A percentile compares a stretch with the other conserved stretches of the same genome.
Conservation (phyloP, 2,797 vertebrate species). For the Chelmon rostratus region DNA sequence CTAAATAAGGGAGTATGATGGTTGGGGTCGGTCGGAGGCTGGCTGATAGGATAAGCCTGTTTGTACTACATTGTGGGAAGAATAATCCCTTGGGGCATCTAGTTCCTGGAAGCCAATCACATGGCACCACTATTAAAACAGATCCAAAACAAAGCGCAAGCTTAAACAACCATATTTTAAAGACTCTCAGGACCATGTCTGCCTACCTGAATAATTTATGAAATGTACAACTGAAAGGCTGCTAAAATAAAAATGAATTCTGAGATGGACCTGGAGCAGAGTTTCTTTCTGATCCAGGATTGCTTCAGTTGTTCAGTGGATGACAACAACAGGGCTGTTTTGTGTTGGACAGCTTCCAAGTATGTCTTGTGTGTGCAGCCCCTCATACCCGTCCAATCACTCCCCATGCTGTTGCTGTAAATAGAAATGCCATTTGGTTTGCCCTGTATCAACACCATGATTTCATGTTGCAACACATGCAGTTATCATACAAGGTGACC, state of each 20-base stretch:
- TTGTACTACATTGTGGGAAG: conserved; percentile 42
- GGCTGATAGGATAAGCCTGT: conserved; percentile 43
- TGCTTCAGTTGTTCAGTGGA: conserved; percentile 26
- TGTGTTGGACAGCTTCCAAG: conserved; percentile 32
- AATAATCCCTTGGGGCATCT: conserved; percentile 50
- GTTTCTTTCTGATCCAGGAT: conserved; percentile 9
- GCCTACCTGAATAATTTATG: neutral
- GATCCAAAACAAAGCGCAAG: conserved; percentile 57
- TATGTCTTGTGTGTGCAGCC: neutral
- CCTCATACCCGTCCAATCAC: conserved; percentile 16
- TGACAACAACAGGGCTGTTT: conserved; percentile 32
- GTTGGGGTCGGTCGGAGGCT: conserved; percentile 12
- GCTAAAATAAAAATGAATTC: neutral
- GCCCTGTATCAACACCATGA: conserved; percentile 1
- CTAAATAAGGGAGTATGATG: conserved; percentile 22
- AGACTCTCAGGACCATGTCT: conserved; percentile 1
- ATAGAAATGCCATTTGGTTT: conserved; percentile 45
- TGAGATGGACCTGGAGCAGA: neutral
- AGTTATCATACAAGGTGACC: neutral
- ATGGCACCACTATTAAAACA: conserved; percentile 47
- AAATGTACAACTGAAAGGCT: neutral
- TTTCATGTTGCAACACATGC: conserved; percentile 36
- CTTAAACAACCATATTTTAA: conserved; percentile 18
- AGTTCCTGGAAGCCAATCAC: conserved; percentile 56
- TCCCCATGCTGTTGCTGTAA: conserved; percentile 26